Conservation (phyloP, 2,888 invertebrate genomes). For the Drosophila parthenogenetica region DNA sequence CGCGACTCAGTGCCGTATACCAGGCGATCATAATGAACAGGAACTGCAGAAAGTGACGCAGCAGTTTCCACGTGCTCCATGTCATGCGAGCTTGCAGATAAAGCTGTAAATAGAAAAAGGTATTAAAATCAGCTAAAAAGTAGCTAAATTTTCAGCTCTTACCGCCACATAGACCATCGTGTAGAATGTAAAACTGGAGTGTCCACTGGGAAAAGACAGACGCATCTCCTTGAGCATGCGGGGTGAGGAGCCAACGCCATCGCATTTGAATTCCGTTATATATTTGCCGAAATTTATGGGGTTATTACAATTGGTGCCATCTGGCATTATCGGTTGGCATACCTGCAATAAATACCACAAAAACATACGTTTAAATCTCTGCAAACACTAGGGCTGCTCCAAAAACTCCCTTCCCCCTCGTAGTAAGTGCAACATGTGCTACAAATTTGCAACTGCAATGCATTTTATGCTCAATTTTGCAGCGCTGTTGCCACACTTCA, state of each 20-base stretch:
- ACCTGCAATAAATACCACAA: conserved; percentile 45
- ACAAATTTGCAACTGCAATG: conserved; percentile 48
- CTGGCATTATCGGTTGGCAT: conserved; percentile 63
- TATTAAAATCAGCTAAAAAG: not conserved
- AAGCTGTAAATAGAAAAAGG: conserved; percentile 87
- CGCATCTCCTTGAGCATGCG: conserved; percentile 90
- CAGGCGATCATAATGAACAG: conserved; percentile 91
- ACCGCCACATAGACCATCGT: conserved; percentile 94
- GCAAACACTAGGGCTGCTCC: not conserved
- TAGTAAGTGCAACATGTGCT: conserved; percentile 55
- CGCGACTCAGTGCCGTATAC: conserved; percentile 94
- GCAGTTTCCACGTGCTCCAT: conserved; percentile 92
- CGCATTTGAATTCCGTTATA: conserved; percentile 90
- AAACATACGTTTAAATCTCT: no score
- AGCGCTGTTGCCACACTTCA: conserved; percentile 66
- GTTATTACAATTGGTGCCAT: conserved; percentile 83
- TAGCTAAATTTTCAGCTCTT: conserved; percentile 85
- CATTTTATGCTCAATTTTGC: conserved; percentile 54
- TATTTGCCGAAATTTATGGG: conserved; percentile 88
- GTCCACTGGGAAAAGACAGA: conserved; percentile 96
- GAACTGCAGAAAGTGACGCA: conserved; percentile 94
- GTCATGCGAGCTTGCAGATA: conserved; percentile 94
- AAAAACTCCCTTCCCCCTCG: not conserved
- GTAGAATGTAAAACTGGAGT: conserved; percentile 95
- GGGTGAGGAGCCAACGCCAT: conserved; percentile 85